Evolutionary conservation across 2,888 invertebrate species (phyloP).

Genomic region (Sympetrum striolatum): DNA sequence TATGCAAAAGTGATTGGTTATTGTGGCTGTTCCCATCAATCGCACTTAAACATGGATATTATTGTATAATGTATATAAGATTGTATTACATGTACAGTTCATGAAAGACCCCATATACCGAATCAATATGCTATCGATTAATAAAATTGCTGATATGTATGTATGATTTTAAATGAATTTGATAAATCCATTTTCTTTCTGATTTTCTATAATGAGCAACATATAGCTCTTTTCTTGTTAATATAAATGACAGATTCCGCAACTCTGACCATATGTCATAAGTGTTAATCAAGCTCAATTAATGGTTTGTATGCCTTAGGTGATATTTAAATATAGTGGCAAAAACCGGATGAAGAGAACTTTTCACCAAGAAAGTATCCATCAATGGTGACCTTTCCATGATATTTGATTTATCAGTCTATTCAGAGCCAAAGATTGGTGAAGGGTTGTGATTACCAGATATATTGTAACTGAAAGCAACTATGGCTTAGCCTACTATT

Average conservation of each 20-base stretch:
- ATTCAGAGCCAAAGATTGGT: too few species aligned
- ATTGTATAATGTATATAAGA: constrained; percentile 45
- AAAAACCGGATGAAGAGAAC: too few species aligned
- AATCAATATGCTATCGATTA: constrained; percentile 34
- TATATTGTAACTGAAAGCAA: too few species aligned
- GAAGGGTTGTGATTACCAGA: too few species aligned
- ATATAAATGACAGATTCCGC: neutral
- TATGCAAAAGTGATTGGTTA: constrained; percentile 24
- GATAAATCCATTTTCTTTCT: neutral
- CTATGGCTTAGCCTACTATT: too few species aligned
- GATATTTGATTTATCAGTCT: too few species aligned
- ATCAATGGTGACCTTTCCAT: too few species aligned
- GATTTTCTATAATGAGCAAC: neutral
- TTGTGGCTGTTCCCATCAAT: constrained; percentile 40
- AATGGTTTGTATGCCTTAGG: too few species aligned
- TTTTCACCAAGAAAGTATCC: too few species aligned
- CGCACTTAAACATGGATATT: constrained; percentile 32
- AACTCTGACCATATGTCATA: too few species aligned
- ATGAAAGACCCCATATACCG: constrained; percentile 30
- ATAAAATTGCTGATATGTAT: constrained; percentile 37
- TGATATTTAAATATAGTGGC: too few species aligned
- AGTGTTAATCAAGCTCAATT: too few species aligned
- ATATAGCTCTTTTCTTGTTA: neutral
- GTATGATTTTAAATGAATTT: constrained; percentile 12
- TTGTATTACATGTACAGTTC: constrained; percentile 45